Percentiles rank a stretch among this genome's conserved stretches.
phyloP scores from a whole-genome alignment of 2,888 invertebrate species.

The Homarus gammarus region DNA sequence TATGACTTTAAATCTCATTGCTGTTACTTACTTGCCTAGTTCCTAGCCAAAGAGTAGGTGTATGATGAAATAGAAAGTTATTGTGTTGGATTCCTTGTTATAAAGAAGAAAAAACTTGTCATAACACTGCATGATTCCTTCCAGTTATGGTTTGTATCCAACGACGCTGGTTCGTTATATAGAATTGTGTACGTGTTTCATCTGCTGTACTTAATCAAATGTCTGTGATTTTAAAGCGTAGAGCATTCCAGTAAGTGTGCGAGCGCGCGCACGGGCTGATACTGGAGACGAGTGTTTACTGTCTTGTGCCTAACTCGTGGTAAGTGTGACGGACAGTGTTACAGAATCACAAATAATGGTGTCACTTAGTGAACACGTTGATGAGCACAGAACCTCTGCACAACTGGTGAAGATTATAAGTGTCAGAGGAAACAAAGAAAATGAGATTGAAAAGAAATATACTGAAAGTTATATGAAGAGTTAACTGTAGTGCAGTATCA shows the following conservation, averaged over 20 bases:
- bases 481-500: background rate
- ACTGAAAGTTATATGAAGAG: background rate
- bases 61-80: slow-evolving; percentile 59
- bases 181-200: slow-evolving; percentile 40
- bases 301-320: slow-evolving; percentile 55
- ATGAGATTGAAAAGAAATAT: background rate
- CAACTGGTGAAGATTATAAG: background rate
- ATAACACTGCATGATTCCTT: slow-evolving; percentile 69
- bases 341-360: slow-evolving; percentile 27
- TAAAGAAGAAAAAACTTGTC: slow-evolving; percentile 47
- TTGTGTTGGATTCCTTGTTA: slow-evolving; percentile 65
- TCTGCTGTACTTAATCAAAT: slow-evolving; percentile 69
- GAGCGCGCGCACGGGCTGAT: slow-evolving; percentile 6
- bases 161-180: slow-evolving; percentile 40
- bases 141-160: slow-evolving; percentile 51
- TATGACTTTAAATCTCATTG: slow-evolving; percentile 56
- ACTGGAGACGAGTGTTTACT: slow-evolving; percentile 35
- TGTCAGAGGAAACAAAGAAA: background rate
- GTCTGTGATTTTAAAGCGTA: slow-evolving; percentile 73
- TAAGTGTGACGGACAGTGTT: slow-evolving; percentile 35
- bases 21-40: slow-evolving; percentile 73
- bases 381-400: background rate
- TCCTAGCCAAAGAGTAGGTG: slow-evolving; percentile 76
- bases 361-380: slow-evolving; percentile 20
- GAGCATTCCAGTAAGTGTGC: slow-evolving; percentile 59